phyloP scores from a whole-genome alignment of 2,797 vertebrate genomes.

The Cossypha polioptera region DNA sequence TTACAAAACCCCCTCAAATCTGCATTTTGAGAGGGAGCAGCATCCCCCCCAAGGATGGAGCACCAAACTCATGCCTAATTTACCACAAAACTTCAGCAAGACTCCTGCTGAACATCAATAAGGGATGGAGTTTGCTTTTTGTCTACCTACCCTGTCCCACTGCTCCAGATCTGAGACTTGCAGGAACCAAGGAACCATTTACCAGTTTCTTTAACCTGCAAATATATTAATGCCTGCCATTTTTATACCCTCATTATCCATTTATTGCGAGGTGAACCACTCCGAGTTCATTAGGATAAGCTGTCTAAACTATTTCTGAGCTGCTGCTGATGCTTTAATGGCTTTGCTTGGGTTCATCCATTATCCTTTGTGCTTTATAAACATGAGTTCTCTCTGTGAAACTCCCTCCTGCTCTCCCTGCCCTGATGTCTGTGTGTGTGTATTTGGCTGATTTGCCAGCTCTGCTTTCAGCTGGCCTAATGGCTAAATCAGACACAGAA shows the following conservation, averaged over 20 bases:
- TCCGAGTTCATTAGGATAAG: neutral
- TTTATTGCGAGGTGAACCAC: slow-evolving; percentile 27
- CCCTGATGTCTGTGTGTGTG: neutral
- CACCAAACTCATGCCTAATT: neutral
- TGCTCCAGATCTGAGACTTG: neutral
- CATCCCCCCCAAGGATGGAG: neutral
- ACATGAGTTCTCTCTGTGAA: neutral
- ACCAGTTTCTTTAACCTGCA: slow-evolving; percentile 3
- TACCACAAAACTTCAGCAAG: neutral
- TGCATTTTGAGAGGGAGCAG: neutral
- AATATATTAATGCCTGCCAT: slow-evolving; percentile 25
- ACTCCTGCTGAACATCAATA: neutral
- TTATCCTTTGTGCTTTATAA: slow-evolving; percentile 2
- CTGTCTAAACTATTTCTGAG: neutral
- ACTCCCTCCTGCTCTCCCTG: neutral
- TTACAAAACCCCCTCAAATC: neutral
- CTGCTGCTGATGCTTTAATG: slow-evolving; percentile 10
- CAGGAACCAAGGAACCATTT: slow-evolving; percentile 49
- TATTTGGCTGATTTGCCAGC: neutral
- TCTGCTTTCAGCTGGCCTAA: slow-evolving; percentile 25
- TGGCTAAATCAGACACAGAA: neutral
- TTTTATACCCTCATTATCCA: slow-evolving; percentile 30
- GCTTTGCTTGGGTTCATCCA: slow-evolving; percentile 15
- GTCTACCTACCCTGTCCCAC: neutral
- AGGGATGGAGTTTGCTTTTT: neutral